Evolutionary conservation across 2,888 invertebrate species (phyloP).

Genomic region (Drosophila acutilabella): DNA sequence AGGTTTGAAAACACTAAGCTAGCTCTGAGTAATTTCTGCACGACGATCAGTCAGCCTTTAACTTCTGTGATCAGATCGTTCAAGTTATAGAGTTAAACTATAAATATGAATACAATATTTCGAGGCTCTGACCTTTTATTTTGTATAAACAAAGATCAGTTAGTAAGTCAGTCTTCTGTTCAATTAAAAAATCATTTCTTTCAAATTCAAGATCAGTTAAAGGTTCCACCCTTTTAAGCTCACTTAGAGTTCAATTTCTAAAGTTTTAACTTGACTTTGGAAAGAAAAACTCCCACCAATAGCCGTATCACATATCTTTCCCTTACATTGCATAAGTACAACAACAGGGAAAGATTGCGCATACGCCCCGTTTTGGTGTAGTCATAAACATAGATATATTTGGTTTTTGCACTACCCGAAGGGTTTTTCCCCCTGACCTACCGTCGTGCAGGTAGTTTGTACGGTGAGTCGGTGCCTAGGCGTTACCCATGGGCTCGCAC

Average conservation of each 20-base stretch:
- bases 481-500: conserved; percentile 68
- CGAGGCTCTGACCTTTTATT: too few relatives aligned
- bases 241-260: not conserved
- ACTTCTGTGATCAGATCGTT: too few relatives aligned
- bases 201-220: not conserved
- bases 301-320: not conserved
- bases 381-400: not conserved
- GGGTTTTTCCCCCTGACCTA: conserved; percentile 25
- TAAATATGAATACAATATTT: too few relatives aligned
- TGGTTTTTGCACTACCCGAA: not conserved
- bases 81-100: too few relatives aligned
- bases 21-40: too few relatives aligned
- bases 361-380: conserved; percentile 54
- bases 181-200: too few relatives aligned
- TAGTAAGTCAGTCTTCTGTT: too few relatives aligned
- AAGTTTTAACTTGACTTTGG: too few relatives aligned
- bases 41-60: too few relatives aligned
- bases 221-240: too few relatives aligned
- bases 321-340: conserved; percentile 21
- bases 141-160: too few relatives aligned
- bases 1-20: not conserved
- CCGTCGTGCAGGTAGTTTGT: conserved; percentile 33
- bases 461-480: conserved; percentile 17
- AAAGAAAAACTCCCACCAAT: too few relatives aligned
- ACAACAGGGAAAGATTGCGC: conserved; percentile 52